These are phyloP conservation scores for Anastrepha obliqua DNA, from an alignment of 1,140 invertebrate species.

Conservation along the genomic window DNA sequence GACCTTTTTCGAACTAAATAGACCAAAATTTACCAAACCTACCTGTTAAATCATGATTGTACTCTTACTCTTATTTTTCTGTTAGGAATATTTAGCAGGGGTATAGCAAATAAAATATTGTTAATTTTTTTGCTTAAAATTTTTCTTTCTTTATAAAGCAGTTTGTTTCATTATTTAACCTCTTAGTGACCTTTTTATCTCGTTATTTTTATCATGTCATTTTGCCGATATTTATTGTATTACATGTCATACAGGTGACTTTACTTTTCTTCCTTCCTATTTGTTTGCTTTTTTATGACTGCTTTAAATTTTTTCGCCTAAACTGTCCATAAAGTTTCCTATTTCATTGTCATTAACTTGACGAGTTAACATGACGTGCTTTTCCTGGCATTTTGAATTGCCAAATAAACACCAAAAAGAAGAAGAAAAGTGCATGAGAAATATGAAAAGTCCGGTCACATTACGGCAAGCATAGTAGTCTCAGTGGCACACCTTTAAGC, in stretches of 20 bases:
- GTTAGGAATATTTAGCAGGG: too few species aligned
- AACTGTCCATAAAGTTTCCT: slow-evolving; percentile 37
- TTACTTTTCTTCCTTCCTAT: not conserved
- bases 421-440: not conserved
- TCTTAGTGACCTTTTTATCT: not conserved
- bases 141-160: not conserved
- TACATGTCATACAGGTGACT: not conserved
- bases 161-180: not conserved
- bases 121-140: too few species aligned
- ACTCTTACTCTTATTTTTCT: too few species aligned
- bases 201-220: not conserved
- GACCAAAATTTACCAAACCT: too few species aligned
- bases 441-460: too few species aligned
- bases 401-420: slow-evolving; percentile 27
- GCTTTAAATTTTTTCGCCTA: not conserved
- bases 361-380: slow-evolving; percentile 46
- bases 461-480: slow-evolving; percentile 18
- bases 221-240: not conserved
- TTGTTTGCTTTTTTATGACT: not conserved
- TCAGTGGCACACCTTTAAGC: slow-evolving; percentile 27
- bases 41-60: too few species aligned
- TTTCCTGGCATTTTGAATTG: slow-evolving; percentile 42
- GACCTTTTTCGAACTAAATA: too few species aligned
- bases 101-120: too few species aligned
- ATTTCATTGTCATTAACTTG: slow-evolving; percentile 44